Percentiles rank a stretch among this genome's conserved stretches.
These are phyloP conservation scores for Gymnogyps californianus DNA, from an alignment of 2,113 vertebrate genomes.

Conservation along the genomic window DNA sequence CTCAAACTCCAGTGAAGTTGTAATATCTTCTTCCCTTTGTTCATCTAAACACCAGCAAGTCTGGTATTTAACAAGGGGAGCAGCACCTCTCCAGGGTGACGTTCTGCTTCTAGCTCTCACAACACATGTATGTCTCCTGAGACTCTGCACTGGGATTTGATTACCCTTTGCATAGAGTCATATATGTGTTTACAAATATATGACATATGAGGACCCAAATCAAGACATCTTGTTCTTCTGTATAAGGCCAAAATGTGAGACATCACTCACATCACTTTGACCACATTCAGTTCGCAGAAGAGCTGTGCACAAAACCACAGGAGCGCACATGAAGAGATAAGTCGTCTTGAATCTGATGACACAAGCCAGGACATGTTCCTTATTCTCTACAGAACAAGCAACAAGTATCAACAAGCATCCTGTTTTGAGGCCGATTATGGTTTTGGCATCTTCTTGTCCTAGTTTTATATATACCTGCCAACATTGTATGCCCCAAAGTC, in stretches of 20 bases:
- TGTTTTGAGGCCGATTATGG: neutral
- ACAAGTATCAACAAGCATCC: neutral
- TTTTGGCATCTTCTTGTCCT: neutral
- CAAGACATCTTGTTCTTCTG: neutral
- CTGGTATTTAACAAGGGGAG: neutral
- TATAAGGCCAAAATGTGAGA: neutral
- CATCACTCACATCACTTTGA: neutral
- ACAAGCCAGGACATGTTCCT: neutral
- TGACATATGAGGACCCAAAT: neutral
- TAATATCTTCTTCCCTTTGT: neutral
- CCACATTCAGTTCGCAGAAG: neutral
- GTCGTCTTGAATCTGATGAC: neutral
- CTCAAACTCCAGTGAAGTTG: neutral
- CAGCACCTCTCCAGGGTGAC: rapidly evolving
- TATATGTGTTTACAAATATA: neutral
- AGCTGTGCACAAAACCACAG: neutral
- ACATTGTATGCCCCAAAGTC: neutral
- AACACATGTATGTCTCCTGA: neutral
- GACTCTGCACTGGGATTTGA: neutral
- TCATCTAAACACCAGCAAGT: neutral
- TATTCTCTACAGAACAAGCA: neutral
- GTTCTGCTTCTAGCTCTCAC: neutral
- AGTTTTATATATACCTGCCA: neutral
- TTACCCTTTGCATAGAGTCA: neutral
- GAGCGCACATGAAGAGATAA: neutral